Evolutionary conservation across 2,113 vertebrate species (phyloP).

Genomic region (Bubo bubo): DNA sequence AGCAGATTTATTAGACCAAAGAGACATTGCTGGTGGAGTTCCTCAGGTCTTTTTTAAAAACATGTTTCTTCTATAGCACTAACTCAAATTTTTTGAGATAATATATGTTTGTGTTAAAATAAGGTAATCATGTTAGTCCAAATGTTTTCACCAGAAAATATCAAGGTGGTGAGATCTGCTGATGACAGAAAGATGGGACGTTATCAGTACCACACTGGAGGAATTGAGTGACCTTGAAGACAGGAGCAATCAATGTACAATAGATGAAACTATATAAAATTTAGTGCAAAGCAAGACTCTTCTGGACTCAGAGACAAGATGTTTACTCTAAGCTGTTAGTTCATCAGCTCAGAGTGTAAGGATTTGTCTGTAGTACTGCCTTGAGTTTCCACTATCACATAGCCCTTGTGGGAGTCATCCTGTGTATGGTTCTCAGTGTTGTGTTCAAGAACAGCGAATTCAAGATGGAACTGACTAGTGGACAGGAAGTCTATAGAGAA

Average conservation of each 20-base stretch:
- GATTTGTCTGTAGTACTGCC: not conserved
- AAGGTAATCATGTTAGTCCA: not conserved
- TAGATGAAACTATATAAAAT: not conserved
- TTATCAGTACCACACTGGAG: not conserved
- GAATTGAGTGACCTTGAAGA: not conserved
- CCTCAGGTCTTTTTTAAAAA: not conserved
- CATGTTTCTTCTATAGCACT: not conserved
- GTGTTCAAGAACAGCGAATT: not conserved
- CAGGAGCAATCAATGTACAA: not conserved
- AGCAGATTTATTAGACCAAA: not conserved
- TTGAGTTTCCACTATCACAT: not conserved
- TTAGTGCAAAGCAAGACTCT: not conserved
- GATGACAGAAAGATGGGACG: not conserved
- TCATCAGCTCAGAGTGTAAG: not conserved
- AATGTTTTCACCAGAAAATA: not conserved
- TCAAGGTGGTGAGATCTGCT: not conserved
- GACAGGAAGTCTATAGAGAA: not conserved
- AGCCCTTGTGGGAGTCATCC: not conserved
- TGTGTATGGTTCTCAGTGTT: rapidly evolving
- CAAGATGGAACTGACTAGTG: not conserved
- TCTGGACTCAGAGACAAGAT: not conserved
- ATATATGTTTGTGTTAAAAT: not conserved
- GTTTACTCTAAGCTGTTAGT: not conserved
- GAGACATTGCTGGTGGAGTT: not conserved
- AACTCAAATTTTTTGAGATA: not conserved